A percentile compares a stretch with the other conserved stretches of the same genome.
These are phyloP conservation scores for Origma solitaria DNA, from an alignment of 2,113 vertebrate species.

Conservation along the genomic window DNA sequence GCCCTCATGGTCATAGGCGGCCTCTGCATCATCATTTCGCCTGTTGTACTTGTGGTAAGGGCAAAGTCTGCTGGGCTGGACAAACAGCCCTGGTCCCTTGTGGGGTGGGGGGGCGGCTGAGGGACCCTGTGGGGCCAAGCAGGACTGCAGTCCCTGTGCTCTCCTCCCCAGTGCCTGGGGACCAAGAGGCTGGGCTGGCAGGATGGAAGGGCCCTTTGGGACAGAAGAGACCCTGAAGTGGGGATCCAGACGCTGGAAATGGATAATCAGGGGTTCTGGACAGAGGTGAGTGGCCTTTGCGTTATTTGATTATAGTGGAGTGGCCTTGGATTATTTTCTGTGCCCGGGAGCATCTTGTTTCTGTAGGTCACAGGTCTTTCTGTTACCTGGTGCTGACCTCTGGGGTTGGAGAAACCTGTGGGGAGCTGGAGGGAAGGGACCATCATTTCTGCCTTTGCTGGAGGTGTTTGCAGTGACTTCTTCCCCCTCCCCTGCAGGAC, in stretches of 20 bases:
- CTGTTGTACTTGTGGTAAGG: constrained; percentile 1
- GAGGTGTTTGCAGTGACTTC: too few relatives aligned
- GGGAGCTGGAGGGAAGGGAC: too few relatives aligned
- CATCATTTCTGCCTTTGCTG: fast-evolving
- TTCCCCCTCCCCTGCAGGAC: not conserved
- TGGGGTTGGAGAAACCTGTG: not conserved
- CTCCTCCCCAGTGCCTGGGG: not conserved
- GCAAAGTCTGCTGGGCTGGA: not conserved
- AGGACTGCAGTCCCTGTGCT: not conserved
- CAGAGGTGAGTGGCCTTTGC: not conserved
- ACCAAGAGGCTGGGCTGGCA: not conserved
- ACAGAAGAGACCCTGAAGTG: not conserved
- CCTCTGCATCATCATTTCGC: not conserved
- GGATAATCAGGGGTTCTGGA: not conserved
- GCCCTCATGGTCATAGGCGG: not conserved
- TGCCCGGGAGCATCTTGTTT: not conserved
- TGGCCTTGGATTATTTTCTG: not conserved
- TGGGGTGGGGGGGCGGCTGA: not conserved
- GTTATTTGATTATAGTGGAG: too few relatives aligned
- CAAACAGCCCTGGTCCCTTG: not conserved
- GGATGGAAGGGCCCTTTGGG: not conserved
- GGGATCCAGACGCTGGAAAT: constrained; percentile 33
- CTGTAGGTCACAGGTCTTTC: not conserved
- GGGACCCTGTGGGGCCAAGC: not conserved
- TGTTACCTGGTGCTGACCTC: not conserved